Percentiles rank a stretch among this genome's conserved stretches.
Evolutionary conservation across 2,797 vertebrate genomes (phyloP).

Genomic region (Pogonophryne albipinna): DNA sequence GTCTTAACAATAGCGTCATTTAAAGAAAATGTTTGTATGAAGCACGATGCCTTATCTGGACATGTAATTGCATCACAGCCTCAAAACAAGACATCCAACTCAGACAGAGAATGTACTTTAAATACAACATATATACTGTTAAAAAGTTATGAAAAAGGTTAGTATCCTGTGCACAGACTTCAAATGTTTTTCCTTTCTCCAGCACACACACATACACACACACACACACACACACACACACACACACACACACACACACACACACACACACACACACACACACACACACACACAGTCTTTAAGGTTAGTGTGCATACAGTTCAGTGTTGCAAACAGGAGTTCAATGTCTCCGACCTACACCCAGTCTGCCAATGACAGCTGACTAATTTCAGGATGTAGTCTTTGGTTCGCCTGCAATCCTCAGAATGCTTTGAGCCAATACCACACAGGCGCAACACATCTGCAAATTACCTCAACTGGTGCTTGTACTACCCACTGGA

Average conservation of each 20-base stretch:
- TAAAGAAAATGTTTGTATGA: background rate
- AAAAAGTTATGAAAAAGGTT: conserved; percentile 4
- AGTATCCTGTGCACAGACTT: background rate
- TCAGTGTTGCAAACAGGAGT: conserved; percentile 6
- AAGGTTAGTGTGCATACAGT: conserved; percentile 9
- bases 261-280: background rate
- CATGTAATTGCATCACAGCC: background rate
- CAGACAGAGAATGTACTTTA: background rate
- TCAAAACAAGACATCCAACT: background rate
- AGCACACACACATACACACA: background rate
- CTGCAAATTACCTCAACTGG: conserved; percentile 28
- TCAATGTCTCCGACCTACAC: background rate
- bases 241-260: background rate
- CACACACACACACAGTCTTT: background rate
- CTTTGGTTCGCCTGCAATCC: background rate
- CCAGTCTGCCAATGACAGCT: conserved; percentile 20
- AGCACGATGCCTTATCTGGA: background rate
- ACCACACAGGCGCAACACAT: conserved; percentile 14
- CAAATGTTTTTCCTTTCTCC: too few species aligned
- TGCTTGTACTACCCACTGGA: conserved; percentile 10
- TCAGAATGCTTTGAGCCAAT: background rate
- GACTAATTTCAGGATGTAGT: conserved; percentile 23
- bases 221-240: background rate
- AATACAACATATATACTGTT: too few species aligned
- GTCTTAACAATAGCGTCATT: background rate